Evolutionary conservation across 2,797 vertebrate species (phyloP).

Genomic region (Microctenopoma lineatum): DNA sequence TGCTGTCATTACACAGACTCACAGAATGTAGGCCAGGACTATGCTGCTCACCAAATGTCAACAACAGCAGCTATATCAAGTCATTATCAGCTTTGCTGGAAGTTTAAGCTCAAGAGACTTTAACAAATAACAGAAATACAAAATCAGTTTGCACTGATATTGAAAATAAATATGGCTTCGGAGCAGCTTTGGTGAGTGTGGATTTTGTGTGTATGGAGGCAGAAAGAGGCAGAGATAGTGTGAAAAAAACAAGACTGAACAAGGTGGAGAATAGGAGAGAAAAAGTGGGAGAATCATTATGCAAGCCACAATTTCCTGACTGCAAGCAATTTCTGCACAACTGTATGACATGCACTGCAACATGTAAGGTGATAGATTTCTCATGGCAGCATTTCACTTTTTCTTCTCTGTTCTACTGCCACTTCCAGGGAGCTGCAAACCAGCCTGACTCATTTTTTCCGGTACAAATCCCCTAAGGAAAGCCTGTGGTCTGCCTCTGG

Average conservation of each 20-base stretch:
- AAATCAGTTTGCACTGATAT: conserved; percentile 6
- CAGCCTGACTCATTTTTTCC: conserved; percentile 60
- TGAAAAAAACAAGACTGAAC: conserved; percentile 9
- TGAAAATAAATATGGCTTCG: conserved; percentile 41
- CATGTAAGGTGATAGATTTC: conserved; percentile 70
- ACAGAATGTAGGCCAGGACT: conserved; percentile 50
- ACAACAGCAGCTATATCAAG: conserved; percentile 42
- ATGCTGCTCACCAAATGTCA: conserved; percentile 49
- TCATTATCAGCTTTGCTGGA: conserved; percentile 31
- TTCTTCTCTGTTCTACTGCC: conserved; percentile 65
- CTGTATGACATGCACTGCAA: conserved; percentile 59
- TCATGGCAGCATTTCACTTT: conserved; percentile 58
- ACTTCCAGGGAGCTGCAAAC: conserved; percentile 64
- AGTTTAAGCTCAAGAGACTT: conserved; percentile 30
- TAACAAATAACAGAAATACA: conserved; percentile 17
- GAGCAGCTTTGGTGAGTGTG: conserved; percentile 11
- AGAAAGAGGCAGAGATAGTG: background rate
- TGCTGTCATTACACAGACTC: conserved; percentile 62
- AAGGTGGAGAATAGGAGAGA: conserved; percentile 9
- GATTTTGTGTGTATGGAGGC: background rate
- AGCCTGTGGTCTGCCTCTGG: conserved; percentile 75
- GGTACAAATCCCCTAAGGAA: conserved; percentile 72
- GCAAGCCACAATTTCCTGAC: conserved; percentile 57
- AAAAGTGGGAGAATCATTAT: conserved; percentile 34
- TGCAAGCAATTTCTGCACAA: conserved; percentile 59